Percentiles rank a stretch among this genome's conserved stretches.
Conservation (phyloP, 2,797 vertebrate species). For the Crocidura indochinensis region DNA sequence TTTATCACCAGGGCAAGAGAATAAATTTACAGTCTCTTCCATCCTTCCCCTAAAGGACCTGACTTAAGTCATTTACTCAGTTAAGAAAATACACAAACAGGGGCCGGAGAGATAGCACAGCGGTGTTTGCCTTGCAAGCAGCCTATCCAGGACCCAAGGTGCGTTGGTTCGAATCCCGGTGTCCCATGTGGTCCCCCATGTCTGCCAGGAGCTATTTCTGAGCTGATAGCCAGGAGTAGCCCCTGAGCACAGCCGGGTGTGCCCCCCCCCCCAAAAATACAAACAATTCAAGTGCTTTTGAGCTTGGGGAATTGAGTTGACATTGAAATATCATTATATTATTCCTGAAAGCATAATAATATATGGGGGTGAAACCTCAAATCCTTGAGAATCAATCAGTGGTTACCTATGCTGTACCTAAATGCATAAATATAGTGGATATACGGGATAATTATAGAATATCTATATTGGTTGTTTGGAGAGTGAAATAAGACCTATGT, state of each 20-base stretch:
- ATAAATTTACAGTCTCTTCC: slow-evolving; percentile 11
- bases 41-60: not conserved
- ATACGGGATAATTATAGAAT: not conserved
- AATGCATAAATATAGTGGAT: not conserved
- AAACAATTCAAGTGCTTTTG: slow-evolving; percentile 59
- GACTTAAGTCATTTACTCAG: slow-evolving; percentile 5
- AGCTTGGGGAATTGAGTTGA: not conserved
- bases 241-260: too few species aligned
- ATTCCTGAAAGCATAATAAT: not conserved
- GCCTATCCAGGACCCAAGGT: too few species aligned
- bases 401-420: not conserved
- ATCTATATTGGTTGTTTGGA: not conserved
- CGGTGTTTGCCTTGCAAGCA: too few species aligned
- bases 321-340: not conserved
- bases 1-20: not conserved
- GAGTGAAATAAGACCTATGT: not conserved
- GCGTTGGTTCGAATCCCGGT: too few species aligned
- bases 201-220: too few species aligned
- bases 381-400: not conserved
- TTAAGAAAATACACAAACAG: slow-evolving; percentile 50
- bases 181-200: too few species aligned
- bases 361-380: not conserved
- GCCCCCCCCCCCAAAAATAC: too few species aligned
- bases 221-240: too few species aligned
- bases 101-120: too few species aligned